Evolutionary conservation across 2,888 invertebrate species (phyloP), one percentile per base, ranked within the genome.

Genomic region (Aphelenchoides bicaudatus): DNA sequence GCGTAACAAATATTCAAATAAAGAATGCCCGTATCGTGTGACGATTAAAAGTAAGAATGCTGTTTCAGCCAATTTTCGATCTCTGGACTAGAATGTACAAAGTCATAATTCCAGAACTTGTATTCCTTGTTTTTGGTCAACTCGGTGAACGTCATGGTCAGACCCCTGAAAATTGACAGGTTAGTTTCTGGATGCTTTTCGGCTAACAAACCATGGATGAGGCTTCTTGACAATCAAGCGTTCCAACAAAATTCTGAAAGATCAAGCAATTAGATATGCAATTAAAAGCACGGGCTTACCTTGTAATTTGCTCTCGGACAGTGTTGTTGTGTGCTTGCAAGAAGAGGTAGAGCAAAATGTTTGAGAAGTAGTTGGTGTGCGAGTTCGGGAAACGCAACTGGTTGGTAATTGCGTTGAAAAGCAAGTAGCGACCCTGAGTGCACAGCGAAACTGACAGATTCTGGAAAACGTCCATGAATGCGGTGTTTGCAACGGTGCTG

Each of bases 381-480:
- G 92, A 94, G 82, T 99, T 99, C 10, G 98, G 98, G 82, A 96
- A 99, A 25, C 98, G 87, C 75, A 99, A 84, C 80, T 99, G 98
- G 82, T 99, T 99, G 49, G 94, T 94, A 70, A 99, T 91, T 1
- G 96, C 93, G 81, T 98, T 98, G 79, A 99, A 84, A 83, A 99
- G 94, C 75, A 98, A 82, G 81, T 98, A 98, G 47, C 92, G 87
- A 81, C 94, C 98, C 83, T 98, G 96, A 10, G 90, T 93, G 81
- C 98, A 96, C 65, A 98, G 86, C 82, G 94, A 93, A 0, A 96
- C 94, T 0, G 93, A 93, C 71, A 98, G 85, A 83, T 94, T 96
- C 83, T 98, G 96, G 85, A 98, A 98, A 71, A 99, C 96, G 81
- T 98, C 98, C 94, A 98, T 98, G 81, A 93, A 96, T 0, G 96